Percentiles rank a stretch among this genome's conserved stretches.
Evolutionary conservation across 37 sponge, comb jelly and placozoan species (phyloP).

Genomic region (Haliclona indistincta): DNA sequence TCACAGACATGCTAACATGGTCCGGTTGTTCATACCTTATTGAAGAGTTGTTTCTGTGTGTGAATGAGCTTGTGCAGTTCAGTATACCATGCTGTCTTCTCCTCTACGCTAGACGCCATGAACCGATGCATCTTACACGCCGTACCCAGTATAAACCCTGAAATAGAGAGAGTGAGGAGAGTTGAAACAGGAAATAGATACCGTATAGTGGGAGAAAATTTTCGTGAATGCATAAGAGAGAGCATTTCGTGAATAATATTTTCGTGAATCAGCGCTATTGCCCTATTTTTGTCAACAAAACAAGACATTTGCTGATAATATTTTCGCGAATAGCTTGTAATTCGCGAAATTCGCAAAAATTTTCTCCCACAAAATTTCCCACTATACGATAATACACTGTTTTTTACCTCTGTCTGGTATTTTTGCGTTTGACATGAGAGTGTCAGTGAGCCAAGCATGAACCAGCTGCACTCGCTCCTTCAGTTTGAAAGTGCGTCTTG

Average conservation of each 20-base stretch:
- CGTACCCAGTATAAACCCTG: slow-evolving; percentile 74
- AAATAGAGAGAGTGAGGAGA: not conserved
- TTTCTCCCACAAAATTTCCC: too few species aligned
- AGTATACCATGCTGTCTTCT: slow-evolving; percentile 67
- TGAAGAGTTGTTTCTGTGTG: slow-evolving; percentile 70
- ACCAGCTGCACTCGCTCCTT: slow-evolving; percentile 70
- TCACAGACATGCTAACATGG: slow-evolving; percentile 1
- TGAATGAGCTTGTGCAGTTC: slow-evolving; percentile 51
- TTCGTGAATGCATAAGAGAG: too few species aligned
- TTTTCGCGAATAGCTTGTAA: too few species aligned
- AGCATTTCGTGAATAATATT: too few species aligned
- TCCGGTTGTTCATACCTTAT: slow-evolving; percentile 36
- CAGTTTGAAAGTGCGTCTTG: slow-evolving; percentile 52
- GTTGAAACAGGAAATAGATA: too few species aligned
- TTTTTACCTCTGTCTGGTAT: slow-evolving; percentile 22
- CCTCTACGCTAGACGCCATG: slow-evolving; percentile 35
- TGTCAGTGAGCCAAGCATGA: slow-evolving; percentile 83
- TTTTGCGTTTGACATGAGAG: slow-evolving; percentile 9
- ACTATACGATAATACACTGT: not conserved
- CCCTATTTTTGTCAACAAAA: too few species aligned
- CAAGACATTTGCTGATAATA: too few species aligned
- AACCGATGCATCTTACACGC: slow-evolving; percentile 61
- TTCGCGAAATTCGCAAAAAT: too few species aligned
- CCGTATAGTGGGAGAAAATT: too few species aligned
- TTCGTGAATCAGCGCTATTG: too few species aligned